A percentile compares a stretch with the other conserved stretches of the same genome.
phyloP scores from a whole-genome alignment of 2,797 vertebrate species.

The Calcarius lapponicus region DNA sequence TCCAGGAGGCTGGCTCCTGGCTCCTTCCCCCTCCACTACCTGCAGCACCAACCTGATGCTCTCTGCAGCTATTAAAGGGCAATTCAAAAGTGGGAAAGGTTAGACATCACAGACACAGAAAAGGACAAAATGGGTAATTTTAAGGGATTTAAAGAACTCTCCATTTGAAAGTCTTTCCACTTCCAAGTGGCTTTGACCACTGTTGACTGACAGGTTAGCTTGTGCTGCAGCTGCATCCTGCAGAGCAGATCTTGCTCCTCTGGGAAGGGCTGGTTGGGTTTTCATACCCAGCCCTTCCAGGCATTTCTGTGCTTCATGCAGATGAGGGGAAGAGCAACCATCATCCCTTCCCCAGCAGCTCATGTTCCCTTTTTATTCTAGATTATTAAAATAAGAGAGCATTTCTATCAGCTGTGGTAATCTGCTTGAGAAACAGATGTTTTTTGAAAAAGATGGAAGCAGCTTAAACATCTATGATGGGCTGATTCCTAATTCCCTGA shows the following conservation, averaged over 20 bases:
- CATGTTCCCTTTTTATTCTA: background rate
- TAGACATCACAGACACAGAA: background rate
- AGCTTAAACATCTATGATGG: constrained; percentile 47
- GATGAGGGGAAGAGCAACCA: background rate
- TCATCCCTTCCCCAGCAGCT: background rate
- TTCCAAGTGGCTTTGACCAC: background rate
- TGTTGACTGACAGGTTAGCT: background rate
- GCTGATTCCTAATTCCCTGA: constrained; percentile 60
- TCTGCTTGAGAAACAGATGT: constrained; percentile 60
- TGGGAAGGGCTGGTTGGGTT: background rate
- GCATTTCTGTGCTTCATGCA: background rate
- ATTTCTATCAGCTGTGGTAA: constrained; percentile 39
- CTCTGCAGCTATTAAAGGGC: background rate
- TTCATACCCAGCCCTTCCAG: background rate
- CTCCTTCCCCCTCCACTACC: background rate
- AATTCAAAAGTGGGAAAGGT: background rate
- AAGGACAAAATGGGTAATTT: background rate
- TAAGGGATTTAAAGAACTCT: constrained; percentile 12
- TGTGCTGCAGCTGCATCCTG: background rate
- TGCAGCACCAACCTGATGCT: background rate
- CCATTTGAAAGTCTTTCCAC: background rate
- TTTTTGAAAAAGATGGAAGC: constrained; percentile 44
- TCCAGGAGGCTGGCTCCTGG: background rate
- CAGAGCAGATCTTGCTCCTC: background rate
- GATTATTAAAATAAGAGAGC: constrained; percentile 32